Base-by-base conservation (phyloP, 2,888 invertebrate genomes). In the Apotomis capreana region DNA sequence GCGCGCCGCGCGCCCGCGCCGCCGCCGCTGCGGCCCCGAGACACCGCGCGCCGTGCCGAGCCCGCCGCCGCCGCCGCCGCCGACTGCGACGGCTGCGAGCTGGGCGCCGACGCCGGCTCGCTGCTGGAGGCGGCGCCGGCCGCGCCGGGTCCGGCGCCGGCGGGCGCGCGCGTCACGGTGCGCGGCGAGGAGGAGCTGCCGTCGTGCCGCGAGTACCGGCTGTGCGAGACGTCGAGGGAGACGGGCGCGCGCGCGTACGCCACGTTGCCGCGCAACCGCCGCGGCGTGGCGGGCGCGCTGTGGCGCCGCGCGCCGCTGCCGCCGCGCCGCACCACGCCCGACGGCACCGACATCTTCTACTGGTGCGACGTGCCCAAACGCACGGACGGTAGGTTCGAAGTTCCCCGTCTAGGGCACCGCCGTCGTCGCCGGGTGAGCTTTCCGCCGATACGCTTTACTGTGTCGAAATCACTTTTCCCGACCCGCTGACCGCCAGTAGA, bases 311-410 rank as follows among this genome's bases (percentile, higher is more conserved):
- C 85, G 72, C 82, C 87, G 77, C 89, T 94, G 82, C 96, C 97
- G 77, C 97, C 97, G 73, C 96, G 95, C 85, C 94, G 96, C 77
- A 94, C 95, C 81, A 96, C 97, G 71, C 95, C 97, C 44, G 97
- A 97, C 91, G 97, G 97, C 80, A 97, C 97, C 75, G 95, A 95
- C 85, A 95, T 97, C 85, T 96, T 96, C 94, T 97, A 97, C 94
- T 97, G 97, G 97, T 97, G 97, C 93, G 97, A 97, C 92, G 89
- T 96, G 89, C 95, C 96, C 80, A 94, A 94, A 82, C 92, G 89
- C 68, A 84, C 86, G 70, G 87, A 93, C 91, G 95, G 95, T 95
- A 91, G 87, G 80, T 70, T 26, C 63, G 44, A 4, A 0, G 60
- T 57, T 65, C 60, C 13, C 8, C 54, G 54, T 4, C 13, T 13